Base-by-base conservation (phyloP, 1,140 invertebrate genomes). In the Drosophila sproati region DNA sequence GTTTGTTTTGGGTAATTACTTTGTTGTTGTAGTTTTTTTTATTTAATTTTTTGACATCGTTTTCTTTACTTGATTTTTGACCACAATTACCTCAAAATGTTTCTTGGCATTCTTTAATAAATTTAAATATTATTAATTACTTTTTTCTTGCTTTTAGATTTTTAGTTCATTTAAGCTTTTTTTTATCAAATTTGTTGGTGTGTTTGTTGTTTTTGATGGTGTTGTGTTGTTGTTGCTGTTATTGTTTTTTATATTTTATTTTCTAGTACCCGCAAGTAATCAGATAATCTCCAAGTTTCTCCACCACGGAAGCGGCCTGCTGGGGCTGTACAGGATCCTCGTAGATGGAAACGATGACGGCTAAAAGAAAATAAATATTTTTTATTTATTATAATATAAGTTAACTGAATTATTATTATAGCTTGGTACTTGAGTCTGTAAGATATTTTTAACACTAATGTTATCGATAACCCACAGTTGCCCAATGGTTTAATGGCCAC, bases 271-370 rank as follows among this genome's bases (percentile, higher is more conserved):
- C 97, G 95, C 97, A 97, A 94, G 95, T 96, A 94, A 98, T 95
- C 95, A 98, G 95, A 96, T 98, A 98, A 94, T 98, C 97, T 94
- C 97, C 97, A 95, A 98, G 95, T 95, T 98, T 98, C 95, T 98
- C 97, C 93, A 98, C 97, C 93, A 98, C 97, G 82, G 96, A 97
- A 93, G 97, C 97, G 92, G 97, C 97, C 94, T 98, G 97, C 94
- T 98, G 97, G 93, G 97, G 97, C 94, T 98, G 97, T 93, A 98
- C 97, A 91, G 97, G 97, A 94, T 98, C 97, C 95, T 98, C 97
- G 92, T 98, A 98, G 91, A 98, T 95, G 92, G 97, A 97, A 93
- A 98, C 95, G 93, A 98, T 97, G 93, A 98, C 96, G 92, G 97
- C 96, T 97, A 87, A 77, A 76, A 41, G 10, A 6, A 60, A 43